Evolutionary conservation across 2,888 invertebrate species (phyloP).

Genomic region (Rhaphigaster nebulosa): DNA sequence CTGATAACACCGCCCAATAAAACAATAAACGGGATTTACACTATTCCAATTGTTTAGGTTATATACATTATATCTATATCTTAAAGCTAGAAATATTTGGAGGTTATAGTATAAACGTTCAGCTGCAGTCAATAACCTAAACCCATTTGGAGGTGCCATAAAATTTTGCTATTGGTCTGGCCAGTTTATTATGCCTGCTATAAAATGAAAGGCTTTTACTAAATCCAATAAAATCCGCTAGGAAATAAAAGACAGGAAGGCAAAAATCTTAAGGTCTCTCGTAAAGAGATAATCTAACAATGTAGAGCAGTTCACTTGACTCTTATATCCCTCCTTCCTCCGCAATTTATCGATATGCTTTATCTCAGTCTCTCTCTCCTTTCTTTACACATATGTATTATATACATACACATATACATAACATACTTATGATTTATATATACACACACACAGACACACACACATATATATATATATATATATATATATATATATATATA

Average conservation of each 20-base stretch:
- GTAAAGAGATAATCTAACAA: constrained; percentile 50
- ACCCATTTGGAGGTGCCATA: constrained; percentile 15
- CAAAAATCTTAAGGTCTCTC: constrained; percentile 44
- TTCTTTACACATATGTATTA: not conserved
- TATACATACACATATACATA: not conserved
- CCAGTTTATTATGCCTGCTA: constrained; percentile 36
- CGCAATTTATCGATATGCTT: not conserved
- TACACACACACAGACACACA: not conserved
- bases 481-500: not conserved
- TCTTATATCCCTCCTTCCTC: not conserved
- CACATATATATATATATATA: not conserved
- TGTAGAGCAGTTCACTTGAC: constrained; percentile 6
- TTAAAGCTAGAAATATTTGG: not conserved
- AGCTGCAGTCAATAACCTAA: not conserved
- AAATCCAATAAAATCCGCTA: constrained; percentile 42
- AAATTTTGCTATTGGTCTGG: constrained; percentile 24
- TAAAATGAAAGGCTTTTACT: constrained; percentile 48
- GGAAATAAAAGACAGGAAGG: constrained; percentile 42
- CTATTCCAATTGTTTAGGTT: not conserved
- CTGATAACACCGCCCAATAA: not conserved
- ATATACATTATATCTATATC: not conserved
- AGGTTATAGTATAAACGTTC: constrained; percentile 21
- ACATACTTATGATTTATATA: too few species aligned
- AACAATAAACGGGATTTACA: not conserved
- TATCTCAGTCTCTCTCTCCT: not conserved